phyloP scores from a whole-genome alignment of 2,888 invertebrate species.

The Lissonota sp. region DNA sequence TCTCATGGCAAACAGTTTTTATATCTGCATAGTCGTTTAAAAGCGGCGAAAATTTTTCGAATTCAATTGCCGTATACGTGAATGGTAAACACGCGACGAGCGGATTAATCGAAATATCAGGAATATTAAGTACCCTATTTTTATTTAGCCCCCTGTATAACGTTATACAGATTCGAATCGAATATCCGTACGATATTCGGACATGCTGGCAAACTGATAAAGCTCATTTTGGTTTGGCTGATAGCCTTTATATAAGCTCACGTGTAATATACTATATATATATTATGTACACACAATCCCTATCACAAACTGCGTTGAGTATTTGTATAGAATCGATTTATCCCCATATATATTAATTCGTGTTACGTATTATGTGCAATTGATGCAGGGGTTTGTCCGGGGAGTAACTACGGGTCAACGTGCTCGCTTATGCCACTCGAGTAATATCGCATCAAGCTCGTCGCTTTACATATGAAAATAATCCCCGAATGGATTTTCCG shows the following conservation, averaged over 20 bases:
- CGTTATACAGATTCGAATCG: background rate
- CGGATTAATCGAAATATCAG: slow-evolving; percentile 34
- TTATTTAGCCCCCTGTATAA: slow-evolving; percentile 23
- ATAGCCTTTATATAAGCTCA: background rate
- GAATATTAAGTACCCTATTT: slow-evolving; percentile 19
- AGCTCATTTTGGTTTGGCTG: slow-evolving; percentile 25
- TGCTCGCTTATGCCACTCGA: too few species aligned
- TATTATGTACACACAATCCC: background rate
- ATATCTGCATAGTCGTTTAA: background rate
- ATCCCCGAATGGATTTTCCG: slow-evolving; percentile 11
- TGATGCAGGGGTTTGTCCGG: background rate
- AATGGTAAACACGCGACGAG: slow-evolving; percentile 6
- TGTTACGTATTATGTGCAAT: slow-evolving; percentile 5
- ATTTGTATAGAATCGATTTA: slow-evolving; percentile 27
- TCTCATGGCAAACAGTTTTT: background rate
- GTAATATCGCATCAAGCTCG: too few species aligned
- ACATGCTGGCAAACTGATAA: slow-evolving; percentile 26
- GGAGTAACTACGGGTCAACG: too few species aligned
- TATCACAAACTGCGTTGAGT: background rate
- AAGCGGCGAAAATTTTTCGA: background rate
- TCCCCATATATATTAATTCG: slow-evolving; percentile 14
- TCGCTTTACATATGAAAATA: slow-evolving; percentile 32
- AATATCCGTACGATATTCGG: slow-evolving; percentile 1
- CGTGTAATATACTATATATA: background rate
- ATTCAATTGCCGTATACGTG: background rate